Conservation (phyloP, 2,113 vertebrate genomes). For the Marmota flaviventris region DNA sequence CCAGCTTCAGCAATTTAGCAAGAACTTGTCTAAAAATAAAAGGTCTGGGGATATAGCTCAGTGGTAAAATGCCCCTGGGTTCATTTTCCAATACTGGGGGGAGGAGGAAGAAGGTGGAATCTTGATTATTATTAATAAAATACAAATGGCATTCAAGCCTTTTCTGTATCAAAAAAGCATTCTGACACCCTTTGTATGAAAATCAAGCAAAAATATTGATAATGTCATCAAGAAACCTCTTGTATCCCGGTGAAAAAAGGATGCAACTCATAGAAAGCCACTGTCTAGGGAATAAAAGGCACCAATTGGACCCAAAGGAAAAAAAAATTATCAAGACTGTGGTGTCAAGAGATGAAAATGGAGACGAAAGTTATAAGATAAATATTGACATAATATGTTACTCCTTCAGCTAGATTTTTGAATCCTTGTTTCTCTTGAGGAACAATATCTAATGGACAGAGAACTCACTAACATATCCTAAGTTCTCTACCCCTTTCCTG, state of each 20-base stretch:
- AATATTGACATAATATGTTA: neutral
- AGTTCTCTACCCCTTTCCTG: neutral
- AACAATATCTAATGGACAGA: neutral
- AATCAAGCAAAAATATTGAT: constrained; percentile 37
- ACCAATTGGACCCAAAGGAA: neutral
- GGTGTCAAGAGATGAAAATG: constrained; percentile 4
- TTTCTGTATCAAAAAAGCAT: constrained; percentile 22
- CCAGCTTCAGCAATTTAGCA: neutral
- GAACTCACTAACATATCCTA: neutral
- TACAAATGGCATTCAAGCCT: constrained; percentile 7
- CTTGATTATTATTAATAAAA: constrained; percentile 38
- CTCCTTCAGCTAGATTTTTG: neutral
- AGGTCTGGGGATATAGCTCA: neutral
- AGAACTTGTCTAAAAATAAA: neutral
- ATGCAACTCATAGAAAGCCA: constrained; percentile 3
- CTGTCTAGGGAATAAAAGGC: constrained; percentile 29
- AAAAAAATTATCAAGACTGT: constrained; percentile 48
- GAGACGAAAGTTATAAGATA: neutral
- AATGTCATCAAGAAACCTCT: constrained; percentile 59
- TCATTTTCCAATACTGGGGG: neutral
- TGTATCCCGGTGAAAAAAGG: constrained; percentile 52
- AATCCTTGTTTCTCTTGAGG: constrained; percentile 32
- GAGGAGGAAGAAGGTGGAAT: no score
- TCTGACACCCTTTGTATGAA: neutral
- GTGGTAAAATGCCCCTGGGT: neutral